Base-by-base conservation (phyloP, 92 coral and sea anemone genomes). In the Epizoanthus illoricatus region DNA sequence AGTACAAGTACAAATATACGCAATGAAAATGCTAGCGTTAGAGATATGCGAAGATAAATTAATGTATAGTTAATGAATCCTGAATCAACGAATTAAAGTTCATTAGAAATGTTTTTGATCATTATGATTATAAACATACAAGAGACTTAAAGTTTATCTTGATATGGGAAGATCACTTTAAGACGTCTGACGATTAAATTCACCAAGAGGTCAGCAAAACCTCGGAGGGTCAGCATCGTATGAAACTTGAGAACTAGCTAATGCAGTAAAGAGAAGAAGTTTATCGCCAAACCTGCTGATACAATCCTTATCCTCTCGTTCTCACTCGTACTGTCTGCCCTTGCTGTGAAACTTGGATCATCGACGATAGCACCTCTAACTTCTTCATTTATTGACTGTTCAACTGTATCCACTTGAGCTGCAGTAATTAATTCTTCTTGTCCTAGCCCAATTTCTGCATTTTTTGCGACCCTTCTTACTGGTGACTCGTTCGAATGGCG, bases 211-310 rank as follows among this genome's bases (percentile, higher is more conserved):
- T 62, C 71, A 76, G 69, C 20, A 43, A 75, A 19, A 70, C 15
- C 15, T 5, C 19, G 65, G 65, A 63, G 80, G 36, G 17, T 59
- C 47, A 58, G 45, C 67, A 23, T 15, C 7, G 17, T 40, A 5
- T 1, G 56, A 78, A 62, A 42, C 70, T 78, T 23, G 41, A 63
- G 71, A 78, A 63, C 54, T 42, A 21, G 55, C 59, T 52, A 43
- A 63, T 63, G 61, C 4, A 49, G 56, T 13, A 8, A 28, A n/a
- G 60, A 75, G 55, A 58, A 33, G 7, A 5, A 58, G 28, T 19
- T 62, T 20, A 45, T 78, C 36, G 20, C 60, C 82, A 78, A 78
- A 78, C 82, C 82, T 78, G 82, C 12, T 21, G 82, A 7, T 20
- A 42, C 59, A 58, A 43, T 5, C 8, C 42, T 43, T 28, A 43